Base-by-base conservation (phyloP, 2,113 vertebrate genomes). In the Cottus gobio region DNA sequence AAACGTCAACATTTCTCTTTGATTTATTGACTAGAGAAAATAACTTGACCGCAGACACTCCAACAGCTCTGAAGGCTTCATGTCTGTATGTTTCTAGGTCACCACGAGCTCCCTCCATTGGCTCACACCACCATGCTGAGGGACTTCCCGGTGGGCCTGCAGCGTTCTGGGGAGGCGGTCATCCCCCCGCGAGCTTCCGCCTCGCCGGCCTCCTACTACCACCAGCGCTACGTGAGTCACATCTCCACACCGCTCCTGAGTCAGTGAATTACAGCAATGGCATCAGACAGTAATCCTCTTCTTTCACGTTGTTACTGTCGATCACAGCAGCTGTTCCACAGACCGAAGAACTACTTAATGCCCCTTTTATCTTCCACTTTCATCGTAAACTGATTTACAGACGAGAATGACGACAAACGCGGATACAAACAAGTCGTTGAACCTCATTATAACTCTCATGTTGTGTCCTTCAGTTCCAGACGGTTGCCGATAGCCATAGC, bases 121-220 rank as follows among this genome's bases (percentile, higher is more conserved):
- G 96, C 97, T 28, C 97, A 99, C 85, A 98, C 97, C 30, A 99
- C 97, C 2, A 97, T 99, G 95, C 89, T 98, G 77, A 94, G 97
- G 83, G 95, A 96, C 6, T 97, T 97, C 71, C 96, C 97, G 0
- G 87, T 91, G 42, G 91, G 90, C 62, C 92, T 96, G 85, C 94
- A 95, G 86, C 95, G 73, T 68, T 90, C 90, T 0, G 89, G 94
- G 0, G 96, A 97, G 62, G 74, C 91, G 1, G 89, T 96, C 63
- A 95, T 96, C 73, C 93, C 95, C 6, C 92, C 92, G 37, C 90
- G 91, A 50, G 26, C 84, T 0, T 30, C 90, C 2, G 54, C 63
- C 34, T 83, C 87, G 7, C 65, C 88, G 5, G 56, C 60, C 20
- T 67, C 85, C 30, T 71, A 69, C 58, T 79, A 89, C 70, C 80